These are phyloP conservation scores for Scomber japonicus DNA, from an alignment of 2,113 vertebrate genomes.

Conservation along the genomic window DNA sequence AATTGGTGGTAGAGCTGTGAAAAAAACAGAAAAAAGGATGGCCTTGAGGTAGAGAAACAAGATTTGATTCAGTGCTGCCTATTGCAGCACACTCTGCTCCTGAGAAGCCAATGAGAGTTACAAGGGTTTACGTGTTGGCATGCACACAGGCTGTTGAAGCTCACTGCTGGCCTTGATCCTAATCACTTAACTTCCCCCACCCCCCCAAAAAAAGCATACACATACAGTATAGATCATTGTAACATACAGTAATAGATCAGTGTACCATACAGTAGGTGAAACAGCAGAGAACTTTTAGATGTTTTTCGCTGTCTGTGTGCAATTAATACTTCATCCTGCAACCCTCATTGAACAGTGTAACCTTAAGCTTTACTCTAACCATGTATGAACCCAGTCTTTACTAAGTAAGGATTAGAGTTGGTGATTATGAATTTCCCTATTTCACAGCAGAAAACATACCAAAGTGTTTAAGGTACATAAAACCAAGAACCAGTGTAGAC, in stretches of 20 bases:
- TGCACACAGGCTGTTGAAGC: slow-evolving; percentile 14
- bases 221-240: not conserved
- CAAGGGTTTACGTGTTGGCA: slow-evolving; percentile 38
- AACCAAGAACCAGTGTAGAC: not conserved
- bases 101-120: slow-evolving; percentile 53
- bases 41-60: slow-evolving; percentile 49
- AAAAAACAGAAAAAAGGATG: slow-evolving; percentile 15
- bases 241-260: not conserved
- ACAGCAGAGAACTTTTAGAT: not conserved
- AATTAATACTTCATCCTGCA: not conserved
- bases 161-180: slow-evolving; percentile 14
- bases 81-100: slow-evolving; percentile 43
- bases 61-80: slow-evolving; percentile 37
- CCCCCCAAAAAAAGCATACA: not conserved
- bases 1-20: not conserved
- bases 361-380: not conserved
- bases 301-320: not conserved
- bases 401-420: too few species aligned
- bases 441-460: too few species aligned
- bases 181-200: slow-evolving; percentile 1
- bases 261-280: not conserved
- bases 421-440: too few species aligned
- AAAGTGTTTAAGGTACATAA: not conserved
- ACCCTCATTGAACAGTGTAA: not conserved
- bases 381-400: too few species aligned